Conservation (phyloP, 2,888 invertebrate genomes). For the Cephus pygmeus region DNA sequence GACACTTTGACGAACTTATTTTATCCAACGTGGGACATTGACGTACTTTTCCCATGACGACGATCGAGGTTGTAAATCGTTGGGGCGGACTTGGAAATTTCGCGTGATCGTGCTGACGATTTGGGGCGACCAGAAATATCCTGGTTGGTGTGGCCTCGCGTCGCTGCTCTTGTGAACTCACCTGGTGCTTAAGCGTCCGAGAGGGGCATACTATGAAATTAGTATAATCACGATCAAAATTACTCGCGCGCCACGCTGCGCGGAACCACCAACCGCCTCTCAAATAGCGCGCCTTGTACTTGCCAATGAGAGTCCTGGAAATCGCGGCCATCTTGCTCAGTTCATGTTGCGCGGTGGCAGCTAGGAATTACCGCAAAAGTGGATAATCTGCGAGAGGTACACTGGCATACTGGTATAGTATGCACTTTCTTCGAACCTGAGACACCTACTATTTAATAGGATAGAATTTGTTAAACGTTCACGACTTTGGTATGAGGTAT, state of each 20-base stretch:
- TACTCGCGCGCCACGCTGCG: slow-evolving; percentile 46
- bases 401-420: not conserved
- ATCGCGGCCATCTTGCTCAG: slow-evolving; percentile 51
- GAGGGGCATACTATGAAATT: slow-evolving; percentile 56
- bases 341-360: slow-evolving; percentile 40
- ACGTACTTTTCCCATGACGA: not conserved
- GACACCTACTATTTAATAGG: not conserved
- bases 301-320: slow-evolving; percentile 46
- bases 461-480: not conserved
- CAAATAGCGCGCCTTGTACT: slow-evolving; percentile 52
- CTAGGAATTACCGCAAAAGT: slow-evolving; percentile 50
- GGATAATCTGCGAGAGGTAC: slow-evolving; percentile 43
- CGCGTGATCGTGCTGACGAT: not conserved
- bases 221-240: slow-evolving; percentile 61
- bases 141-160: slow-evolving; percentile 2
- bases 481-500: not conserved
- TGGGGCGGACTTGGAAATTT: not conserved
- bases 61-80: not conserved
- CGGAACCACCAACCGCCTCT: slow-evolving; percentile 56
- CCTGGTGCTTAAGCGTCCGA: slow-evolving; percentile 47
- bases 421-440: not conserved
- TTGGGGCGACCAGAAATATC: not conserved
- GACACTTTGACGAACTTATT: not conserved
- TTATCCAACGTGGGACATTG: not conserved
- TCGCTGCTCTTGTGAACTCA: slow-evolving; percentile 42